Evolutionary conservation across 2,888 invertebrate species (phyloP), one percentile per base, ranked within the genome.

Genomic region (Volucella inanis): DNA sequence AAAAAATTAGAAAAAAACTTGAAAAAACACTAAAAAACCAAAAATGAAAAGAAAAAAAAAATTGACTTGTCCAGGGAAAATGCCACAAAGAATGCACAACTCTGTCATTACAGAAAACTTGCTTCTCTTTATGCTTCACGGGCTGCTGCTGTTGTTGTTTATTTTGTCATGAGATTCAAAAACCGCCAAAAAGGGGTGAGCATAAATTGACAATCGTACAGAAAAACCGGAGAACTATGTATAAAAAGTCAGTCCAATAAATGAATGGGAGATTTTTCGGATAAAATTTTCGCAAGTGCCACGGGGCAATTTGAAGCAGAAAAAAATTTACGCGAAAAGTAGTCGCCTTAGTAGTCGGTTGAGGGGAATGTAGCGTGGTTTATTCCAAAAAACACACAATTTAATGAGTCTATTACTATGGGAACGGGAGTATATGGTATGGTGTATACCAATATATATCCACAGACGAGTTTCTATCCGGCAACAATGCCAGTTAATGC

Each of bases 171-270:
- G 61, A 75, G 78, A 61, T 59, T 72, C 15, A 45, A 62, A 22
- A 81, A 49, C 57, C 65, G 43, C 52, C 52, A 39, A 47, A 64
- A 65, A 43, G 54, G 43, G n/a, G 45, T 78, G 52, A 79, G 61
- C 70, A 74, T 49, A 65, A 75, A 79, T 83, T 74, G 79, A 74
- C 74, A 83, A 78, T 52, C 57, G 67, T 41, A 39, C 49, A 57
- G 14, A 45, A 70, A 72, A 55, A 15, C 11, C 10, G 52, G 10
- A 8, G 50, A 49, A 64, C 8, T 47, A 59, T 3, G 15, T 41
- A 50, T 50, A 59, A 59, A 22, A 59, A 50, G 12, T 38, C 52
- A 54, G 52, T 41, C 59, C 54, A 52, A 75, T 62, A 71, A 81
- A 76, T 54, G 54, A 59, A 50, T 81, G 70, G 61, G 55, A 47